Evolutionary conservation across 2,888 invertebrate genomes (phyloP).

Genomic region (Drosophila subsilvestris): DNA sequence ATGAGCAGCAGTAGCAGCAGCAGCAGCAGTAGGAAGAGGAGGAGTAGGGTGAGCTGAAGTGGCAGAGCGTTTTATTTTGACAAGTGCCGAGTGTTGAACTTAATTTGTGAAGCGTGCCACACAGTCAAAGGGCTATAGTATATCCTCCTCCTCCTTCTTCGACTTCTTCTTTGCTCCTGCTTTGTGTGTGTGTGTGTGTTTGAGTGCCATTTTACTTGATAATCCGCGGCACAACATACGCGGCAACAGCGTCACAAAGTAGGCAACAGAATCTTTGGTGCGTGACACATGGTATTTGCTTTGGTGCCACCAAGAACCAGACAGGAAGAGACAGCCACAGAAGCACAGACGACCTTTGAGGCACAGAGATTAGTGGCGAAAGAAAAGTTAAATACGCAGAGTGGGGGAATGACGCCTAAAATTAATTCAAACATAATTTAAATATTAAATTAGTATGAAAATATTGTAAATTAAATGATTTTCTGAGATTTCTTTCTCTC

Average conservation of each 20-base stretch:
- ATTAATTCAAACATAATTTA: background rate
- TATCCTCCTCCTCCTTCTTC: background rate
- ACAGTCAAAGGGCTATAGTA: slow-evolving; percentile 53
- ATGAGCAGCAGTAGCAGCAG: background rate
- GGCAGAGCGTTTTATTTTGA: slow-evolving; percentile 80
- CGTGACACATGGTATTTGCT: slow-evolving; percentile 54
- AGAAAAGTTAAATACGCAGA: slow-evolving; percentile 59
- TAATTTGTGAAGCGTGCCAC: slow-evolving; percentile 75
- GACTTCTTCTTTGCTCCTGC: background rate
- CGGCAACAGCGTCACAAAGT: slow-evolving; percentile 48
- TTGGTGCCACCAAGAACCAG: background rate
- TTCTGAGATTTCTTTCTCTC: background rate
- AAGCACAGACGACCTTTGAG: slow-evolving; percentile 42
- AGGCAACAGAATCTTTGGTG: slow-evolving; percentile 51
- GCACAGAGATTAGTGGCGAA: slow-evolving; percentile 48
- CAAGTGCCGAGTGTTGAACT: slow-evolving; percentile 82
- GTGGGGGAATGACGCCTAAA: background rate
- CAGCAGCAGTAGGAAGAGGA: slow-evolving; percentile 31
- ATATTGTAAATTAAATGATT: background rate
- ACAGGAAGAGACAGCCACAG: slow-evolving; percentile 1
- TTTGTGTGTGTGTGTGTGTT: background rate
- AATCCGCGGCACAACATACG: slow-evolving; percentile 58
- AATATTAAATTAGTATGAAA: background rate
- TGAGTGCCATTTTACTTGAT: slow-evolving; percentile 63
- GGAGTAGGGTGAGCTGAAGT: background rate